phyloP scores from a whole-genome alignment of 2,113 vertebrate genomes.

The Galemys pyrenaicus region DNA sequence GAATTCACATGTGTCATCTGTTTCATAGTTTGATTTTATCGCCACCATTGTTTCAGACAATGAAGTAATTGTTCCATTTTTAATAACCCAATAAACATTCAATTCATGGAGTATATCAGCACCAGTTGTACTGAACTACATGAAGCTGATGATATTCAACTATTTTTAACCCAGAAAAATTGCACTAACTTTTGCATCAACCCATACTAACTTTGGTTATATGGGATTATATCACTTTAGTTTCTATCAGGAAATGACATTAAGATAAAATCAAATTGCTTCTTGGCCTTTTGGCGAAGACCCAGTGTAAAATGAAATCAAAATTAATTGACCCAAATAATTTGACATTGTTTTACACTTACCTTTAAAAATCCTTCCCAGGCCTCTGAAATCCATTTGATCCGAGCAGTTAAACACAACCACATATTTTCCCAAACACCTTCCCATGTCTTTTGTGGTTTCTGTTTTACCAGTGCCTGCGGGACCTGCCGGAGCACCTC shows the following conservation, averaged over 20 bases:
- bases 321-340: constrained; percentile 6
- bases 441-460: constrained; percentile 94
- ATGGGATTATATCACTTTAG: not conserved
- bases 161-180: constrained; percentile 9
- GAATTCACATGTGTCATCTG: not conserved
- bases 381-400: constrained; percentile 94
- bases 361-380: constrained; percentile 96
- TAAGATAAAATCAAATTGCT: not conserved
- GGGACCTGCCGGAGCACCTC: constrained; percentile 92
- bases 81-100: not conserved
- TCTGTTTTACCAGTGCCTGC: constrained; percentile 96
- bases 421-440: constrained; percentile 91
- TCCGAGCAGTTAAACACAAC: constrained; percentile 96
- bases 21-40: not conserved
- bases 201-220: not conserved
- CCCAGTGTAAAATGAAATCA: not conserved
- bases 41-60: not conserved
- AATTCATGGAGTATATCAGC: not conserved
- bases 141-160: not conserved
- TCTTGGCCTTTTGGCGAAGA: too few relatives aligned
- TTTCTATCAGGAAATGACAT: not conserved
- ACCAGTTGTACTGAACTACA: not conserved
- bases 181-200: not conserved
- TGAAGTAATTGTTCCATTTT: constrained; percentile 2
- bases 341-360: constrained; percentile 58